These are phyloP conservation scores for Rhagophthalmus giganteus DNA, from an alignment of 2,888 invertebrate species.

Conservation along the genomic window DNA sequence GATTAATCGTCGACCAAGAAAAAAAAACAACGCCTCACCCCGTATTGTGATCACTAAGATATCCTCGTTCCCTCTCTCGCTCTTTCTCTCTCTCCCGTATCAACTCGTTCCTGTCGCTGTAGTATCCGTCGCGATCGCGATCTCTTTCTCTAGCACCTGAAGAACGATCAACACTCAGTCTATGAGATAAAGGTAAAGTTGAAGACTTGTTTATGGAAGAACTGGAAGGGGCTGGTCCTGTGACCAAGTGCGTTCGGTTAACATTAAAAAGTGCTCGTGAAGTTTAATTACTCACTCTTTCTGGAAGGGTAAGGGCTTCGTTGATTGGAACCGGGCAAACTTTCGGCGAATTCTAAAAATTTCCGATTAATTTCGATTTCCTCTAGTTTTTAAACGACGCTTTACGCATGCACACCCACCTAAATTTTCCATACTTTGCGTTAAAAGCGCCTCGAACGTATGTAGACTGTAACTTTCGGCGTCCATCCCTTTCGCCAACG, in stretches of 20 bases:
- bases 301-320: constrained; percentile 83
- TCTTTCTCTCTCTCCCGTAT: constrained; percentile 74
- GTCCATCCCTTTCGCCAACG: constrained; percentile 92
- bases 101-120: constrained; percentile 86
- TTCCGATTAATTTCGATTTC: too few species aligned
- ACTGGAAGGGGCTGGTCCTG: constrained; percentile 63
- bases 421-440: constrained; percentile 94
- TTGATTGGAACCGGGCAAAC: constrained; percentile 80
- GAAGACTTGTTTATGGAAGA: constrained; percentile 78
- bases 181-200: constrained; percentile 76
- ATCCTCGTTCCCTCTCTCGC: constrained; percentile 68
- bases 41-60: constrained; percentile 79
- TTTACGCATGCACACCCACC: too few species aligned
- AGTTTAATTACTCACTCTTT: constrained; percentile 69
- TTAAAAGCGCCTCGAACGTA: constrained; percentile 88
- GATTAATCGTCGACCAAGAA: not conserved
- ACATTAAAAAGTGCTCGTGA: constrained; percentile 16
- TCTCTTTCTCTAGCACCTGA: constrained; percentile 64
- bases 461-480: constrained; percentile 93
- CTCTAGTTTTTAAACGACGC: too few species aligned
- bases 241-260: constrained; percentile 28
- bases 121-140: constrained; percentile 81
- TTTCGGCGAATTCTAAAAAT: constrained; percentile 84
- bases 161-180: constrained; percentile 59
- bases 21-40: constrained; percentile 57